A percentile compares a stretch with the other conserved stretches of the same genome.
Conservation (phyloP, 2,797 vertebrate species). For the Leptatherina wallacei region DNA sequence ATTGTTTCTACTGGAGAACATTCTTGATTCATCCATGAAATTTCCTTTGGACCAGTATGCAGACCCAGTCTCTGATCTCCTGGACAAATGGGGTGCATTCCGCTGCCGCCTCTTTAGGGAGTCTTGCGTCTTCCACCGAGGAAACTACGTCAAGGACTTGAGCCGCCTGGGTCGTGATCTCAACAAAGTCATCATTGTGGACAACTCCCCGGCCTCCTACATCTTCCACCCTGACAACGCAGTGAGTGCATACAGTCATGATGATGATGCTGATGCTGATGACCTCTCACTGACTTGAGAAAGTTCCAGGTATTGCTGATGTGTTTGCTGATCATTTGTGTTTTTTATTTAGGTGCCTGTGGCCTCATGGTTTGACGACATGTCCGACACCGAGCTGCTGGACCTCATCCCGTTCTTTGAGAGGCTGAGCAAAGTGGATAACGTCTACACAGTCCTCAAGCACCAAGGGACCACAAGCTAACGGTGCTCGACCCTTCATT, state of each 20-base stretch:
- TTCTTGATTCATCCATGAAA: background rate
- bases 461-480: conserved; percentile 92
- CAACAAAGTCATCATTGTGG: conserved; percentile 90
- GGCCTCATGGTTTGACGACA: conserved; percentile 97
- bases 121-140: conserved; percentile 93
- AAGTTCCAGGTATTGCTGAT: too few relatives aligned
- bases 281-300: background rate
- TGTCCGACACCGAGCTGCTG: conserved; percentile 94
- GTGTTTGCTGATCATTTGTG: too few relatives aligned
- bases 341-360: conserved; percentile 88
- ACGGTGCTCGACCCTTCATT: conserved; percentile 50
- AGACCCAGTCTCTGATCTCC: conserved; percentile 91
- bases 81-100: conserved; percentile 95
- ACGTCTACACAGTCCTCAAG: conserved; percentile 94
- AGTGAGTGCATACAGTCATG: conserved; percentile 70
- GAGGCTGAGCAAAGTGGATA: conserved; percentile 91
- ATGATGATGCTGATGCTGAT: background rate
- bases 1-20: background rate
- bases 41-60: conserved; percentile 83
- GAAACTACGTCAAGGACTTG: conserved; percentile 95
- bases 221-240: conserved; percentile 95
- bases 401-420: conserved; percentile 97
- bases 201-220: conserved; percentile 94
- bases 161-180: conserved; percentile 92
- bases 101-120: conserved; percentile 92